Evolutionary conservation across 2,888 invertebrate species (phyloP), one percentile per base, ranked within the genome.

Genomic region (Pachymerium ferrugineum): DNA sequence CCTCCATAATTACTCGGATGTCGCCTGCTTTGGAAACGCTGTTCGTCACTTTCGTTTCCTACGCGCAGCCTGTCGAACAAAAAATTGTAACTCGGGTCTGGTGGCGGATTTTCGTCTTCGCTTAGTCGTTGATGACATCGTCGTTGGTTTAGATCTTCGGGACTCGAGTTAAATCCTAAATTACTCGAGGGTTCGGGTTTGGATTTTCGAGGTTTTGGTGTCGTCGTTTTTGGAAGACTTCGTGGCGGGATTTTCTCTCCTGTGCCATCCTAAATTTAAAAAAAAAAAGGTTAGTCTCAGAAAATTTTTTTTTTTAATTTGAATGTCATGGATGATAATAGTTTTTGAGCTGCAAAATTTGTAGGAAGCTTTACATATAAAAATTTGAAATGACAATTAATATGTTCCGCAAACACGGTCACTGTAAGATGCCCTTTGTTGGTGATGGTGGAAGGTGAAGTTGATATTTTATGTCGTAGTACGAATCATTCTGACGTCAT

Each of bases 41-140:
- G 22, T 14, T 71, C 71, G n/a, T 67, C 38, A 8, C 10, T 25
- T 28, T 67, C 72, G 22, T 38, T 38, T 16, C 74, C 62, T 67
- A 74, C 75, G 10, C 75, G 62, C 12, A 68, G 68, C 16, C 72
- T 22, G 28, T 75, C 75, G 16, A 38, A 22, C 16, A 75, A 68
- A 68, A 75, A 75, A 28, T 70, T 74, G 47, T 74, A 75, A 3
- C 12, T 22, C 28, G 75, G 75, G 67, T 75, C 75, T 12, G 75
- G 75, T 28, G 75, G 75, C 16, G 75, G 75, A 31, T 74, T 74
- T 62, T 75, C 74, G 22, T 72, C 72, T 71, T 74, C 47, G 16
- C 25, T 25, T 22, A 67, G 22, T 67, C 22, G 38, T 38, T 38
- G 38, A 16, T 38, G 38, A 16, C 38, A 16, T 38, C 38, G 14